A percentile compares a stretch with the other conserved stretches of the same genome.
Evolutionary conservation across 2,797 vertebrate species (phyloP).

Genomic region (Melopsittacus undulatus): DNA sequence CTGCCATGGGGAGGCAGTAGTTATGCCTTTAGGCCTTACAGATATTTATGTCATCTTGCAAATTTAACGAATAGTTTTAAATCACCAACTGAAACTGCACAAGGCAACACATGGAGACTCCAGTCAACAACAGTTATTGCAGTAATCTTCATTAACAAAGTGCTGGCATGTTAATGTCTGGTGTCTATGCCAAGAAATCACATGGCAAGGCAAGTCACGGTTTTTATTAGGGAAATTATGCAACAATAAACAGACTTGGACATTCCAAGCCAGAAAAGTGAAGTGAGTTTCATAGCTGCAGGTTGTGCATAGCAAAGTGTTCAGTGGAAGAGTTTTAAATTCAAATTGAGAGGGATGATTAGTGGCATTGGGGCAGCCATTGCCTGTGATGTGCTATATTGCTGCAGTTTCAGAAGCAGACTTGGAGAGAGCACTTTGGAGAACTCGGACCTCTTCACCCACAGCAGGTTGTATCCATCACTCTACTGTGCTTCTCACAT

Average conservation of each 20-base stretch:
- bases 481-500: neutral
- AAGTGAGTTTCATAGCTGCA: neutral
- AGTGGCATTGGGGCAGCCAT: fast-evolving
- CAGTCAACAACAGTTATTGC: neutral
- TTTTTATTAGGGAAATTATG: neutral
- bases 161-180: neutral
- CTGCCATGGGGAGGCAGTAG: neutral
- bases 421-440: neutral
- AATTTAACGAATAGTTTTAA: neutral
- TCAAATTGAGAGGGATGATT: neutral
- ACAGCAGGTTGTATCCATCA: neutral
- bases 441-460: neutral
- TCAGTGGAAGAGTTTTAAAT: neutral
- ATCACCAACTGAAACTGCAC: neutral
- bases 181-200: neutral
- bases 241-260: neutral
- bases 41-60: neutral
- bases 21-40: neutral
- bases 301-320: fast-evolving
- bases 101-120: too few species aligned
- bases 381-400: neutral
- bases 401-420: neutral
- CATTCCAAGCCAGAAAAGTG: neutral
- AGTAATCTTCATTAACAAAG: neutral
- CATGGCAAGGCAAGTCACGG: neutral